A percentile compares a stretch with the other conserved stretches of the same genome.
Evolutionary conservation across 2,113 vertebrate genomes (phyloP).

Genomic region (Proterorhinus semilunaris): DNA sequence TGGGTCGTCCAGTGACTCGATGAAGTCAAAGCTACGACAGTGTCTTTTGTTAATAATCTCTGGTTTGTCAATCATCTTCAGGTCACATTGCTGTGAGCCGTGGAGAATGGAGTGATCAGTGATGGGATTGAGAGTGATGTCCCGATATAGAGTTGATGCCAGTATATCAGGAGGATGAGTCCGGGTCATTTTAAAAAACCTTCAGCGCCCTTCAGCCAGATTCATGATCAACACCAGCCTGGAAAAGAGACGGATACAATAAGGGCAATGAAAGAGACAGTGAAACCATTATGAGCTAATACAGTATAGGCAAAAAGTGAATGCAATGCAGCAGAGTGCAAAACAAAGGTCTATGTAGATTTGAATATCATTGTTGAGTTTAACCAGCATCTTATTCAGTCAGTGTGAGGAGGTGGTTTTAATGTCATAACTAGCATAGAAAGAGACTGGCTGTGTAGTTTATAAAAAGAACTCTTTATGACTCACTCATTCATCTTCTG

Average conservation of each 20-base stretch:
- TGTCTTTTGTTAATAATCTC: slow-evolving; percentile 94
- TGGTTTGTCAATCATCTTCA: slow-evolving; percentile 82
- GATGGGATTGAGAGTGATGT: slow-evolving; percentile 82
- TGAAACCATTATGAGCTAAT: not conserved
- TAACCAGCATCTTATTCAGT: not conserved
- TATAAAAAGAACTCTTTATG: not conserved
- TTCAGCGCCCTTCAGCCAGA: slow-evolving; percentile 76
- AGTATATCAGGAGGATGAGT: slow-evolving; percentile 95
- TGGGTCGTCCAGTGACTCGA: slow-evolving; percentile 89
- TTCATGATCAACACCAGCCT: slow-evolving; percentile 73
- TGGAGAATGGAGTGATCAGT: slow-evolving; percentile 67
- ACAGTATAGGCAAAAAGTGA: not conserved
- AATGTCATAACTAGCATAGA: slow-evolving; percentile 1
- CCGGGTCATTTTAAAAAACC: slow-evolving; percentile 93
- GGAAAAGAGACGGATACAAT: slow-evolving; percentile 36
- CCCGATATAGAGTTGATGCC: slow-evolving; percentile 90
- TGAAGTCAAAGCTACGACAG: slow-evolving; percentile 94
- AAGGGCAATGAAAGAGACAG: not conserved
- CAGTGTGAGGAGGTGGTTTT: not conserved
- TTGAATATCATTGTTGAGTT: not conserved
- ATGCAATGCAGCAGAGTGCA: not conserved
- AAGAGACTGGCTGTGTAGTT: not conserved
- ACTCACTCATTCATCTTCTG: not conserved
- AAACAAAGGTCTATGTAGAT: not conserved
- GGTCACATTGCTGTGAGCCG: slow-evolving; percentile 82